Evolutionary conservation across 2,888 invertebrate species (phyloP).

Genomic region (Celastrina argiolus): DNA sequence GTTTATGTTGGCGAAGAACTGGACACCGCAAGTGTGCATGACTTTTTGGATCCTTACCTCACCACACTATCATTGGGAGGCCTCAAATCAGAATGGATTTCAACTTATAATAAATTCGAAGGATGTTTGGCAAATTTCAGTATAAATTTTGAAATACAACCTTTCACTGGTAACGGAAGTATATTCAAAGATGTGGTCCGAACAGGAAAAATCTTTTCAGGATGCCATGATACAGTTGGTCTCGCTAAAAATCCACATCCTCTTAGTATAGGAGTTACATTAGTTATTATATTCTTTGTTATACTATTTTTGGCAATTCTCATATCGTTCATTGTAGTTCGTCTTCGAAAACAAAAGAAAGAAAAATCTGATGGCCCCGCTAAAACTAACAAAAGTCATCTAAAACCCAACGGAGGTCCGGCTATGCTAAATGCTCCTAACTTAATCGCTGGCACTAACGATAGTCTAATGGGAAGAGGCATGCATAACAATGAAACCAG

Average conservation of each 20-base stretch:
- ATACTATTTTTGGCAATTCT: slow-evolving; percentile 92
- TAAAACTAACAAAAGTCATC: slow-evolving; percentile 83
- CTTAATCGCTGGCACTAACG: slow-evolving; percentile 81
- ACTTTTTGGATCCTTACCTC: slow-evolving; percentile 94
- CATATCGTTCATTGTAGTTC: slow-evolving; percentile 94
- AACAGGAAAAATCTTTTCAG: slow-evolving; percentile 84
- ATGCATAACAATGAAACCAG: slow-evolving; percentile 84
- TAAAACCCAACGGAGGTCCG: slow-evolving; percentile 86
- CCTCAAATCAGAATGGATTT: slow-evolving; percentile 80
- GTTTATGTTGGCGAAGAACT: slow-evolving; percentile 88
- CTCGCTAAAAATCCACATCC: slow-evolving; percentile 90
- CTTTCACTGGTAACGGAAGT: slow-evolving; percentile 91
- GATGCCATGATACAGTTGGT: slow-evolving; percentile 87
- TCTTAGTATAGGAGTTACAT: slow-evolving; percentile 92
- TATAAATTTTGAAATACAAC: slow-evolving; percentile 92
- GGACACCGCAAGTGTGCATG: slow-evolving; percentile 91
- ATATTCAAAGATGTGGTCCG: slow-evolving; percentile 84
- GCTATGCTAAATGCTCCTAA: slow-evolving; percentile 84
- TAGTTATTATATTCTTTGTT: slow-evolving; percentile 96
- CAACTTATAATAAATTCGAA: slow-evolving; percentile 83
- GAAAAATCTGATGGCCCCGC: slow-evolving; percentile 85
- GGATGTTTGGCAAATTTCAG: slow-evolving; percentile 94
- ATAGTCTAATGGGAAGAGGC: slow-evolving; percentile 82
- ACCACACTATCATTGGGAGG: slow-evolving; percentile 90
- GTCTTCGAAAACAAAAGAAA: slow-evolving; percentile 90